These are phyloP conservation scores for Oncorhynchus keta DNA, from an alignment of 2,113 vertebrate genomes.

Conservation along the genomic window DNA sequence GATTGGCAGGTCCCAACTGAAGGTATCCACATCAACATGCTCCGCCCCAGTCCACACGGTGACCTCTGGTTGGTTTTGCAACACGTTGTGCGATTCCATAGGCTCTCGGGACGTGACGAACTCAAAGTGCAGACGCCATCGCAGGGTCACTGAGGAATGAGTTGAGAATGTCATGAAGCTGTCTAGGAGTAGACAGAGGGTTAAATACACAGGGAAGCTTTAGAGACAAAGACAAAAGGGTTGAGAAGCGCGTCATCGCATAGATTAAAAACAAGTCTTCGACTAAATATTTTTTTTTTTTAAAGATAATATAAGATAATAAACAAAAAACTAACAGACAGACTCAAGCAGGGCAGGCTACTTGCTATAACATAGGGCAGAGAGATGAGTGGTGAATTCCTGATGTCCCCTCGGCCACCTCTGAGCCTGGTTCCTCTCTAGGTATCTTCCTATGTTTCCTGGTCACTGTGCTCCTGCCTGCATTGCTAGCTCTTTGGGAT, in stretches of 20 bases:
- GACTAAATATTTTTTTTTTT: too few relatives aligned
- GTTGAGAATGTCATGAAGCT: not conserved
- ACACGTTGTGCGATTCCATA: constrained; percentile 75
- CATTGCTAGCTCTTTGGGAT: too few relatives aligned
- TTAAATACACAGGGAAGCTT: not conserved
- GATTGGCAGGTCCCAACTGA: constrained; percentile 97
- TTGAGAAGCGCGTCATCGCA: not conserved
- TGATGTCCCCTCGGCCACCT: too few relatives aligned
- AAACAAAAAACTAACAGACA: not conserved
- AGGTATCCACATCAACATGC: constrained; percentile 93
- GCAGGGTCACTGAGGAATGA: constrained; percentile 74
- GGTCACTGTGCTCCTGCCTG: too few relatives aligned
- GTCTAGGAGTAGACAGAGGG: not conserved
- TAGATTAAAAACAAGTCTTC: too few relatives aligned
- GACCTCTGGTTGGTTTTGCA: constrained; percentile 83
- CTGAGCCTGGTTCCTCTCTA: too few relatives aligned
- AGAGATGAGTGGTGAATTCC: too few relatives aligned
- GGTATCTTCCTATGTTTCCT: too few relatives aligned
- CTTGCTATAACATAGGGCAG: too few relatives aligned
- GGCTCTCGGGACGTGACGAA: constrained; percentile 92
- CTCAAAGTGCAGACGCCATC: constrained; percentile 92
- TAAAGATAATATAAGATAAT: not conserved
- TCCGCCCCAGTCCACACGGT: constrained; percentile 87
- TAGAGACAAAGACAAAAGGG: not conserved
- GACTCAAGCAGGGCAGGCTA: too few relatives aligned